A percentile compares a stretch with the other conserved stretches of the same genome.
These are phyloP conservation scores for Lophura nycthemera DNA, from an alignment of 2,113 vertebrate genomes.

Conservation along the genomic window DNA sequence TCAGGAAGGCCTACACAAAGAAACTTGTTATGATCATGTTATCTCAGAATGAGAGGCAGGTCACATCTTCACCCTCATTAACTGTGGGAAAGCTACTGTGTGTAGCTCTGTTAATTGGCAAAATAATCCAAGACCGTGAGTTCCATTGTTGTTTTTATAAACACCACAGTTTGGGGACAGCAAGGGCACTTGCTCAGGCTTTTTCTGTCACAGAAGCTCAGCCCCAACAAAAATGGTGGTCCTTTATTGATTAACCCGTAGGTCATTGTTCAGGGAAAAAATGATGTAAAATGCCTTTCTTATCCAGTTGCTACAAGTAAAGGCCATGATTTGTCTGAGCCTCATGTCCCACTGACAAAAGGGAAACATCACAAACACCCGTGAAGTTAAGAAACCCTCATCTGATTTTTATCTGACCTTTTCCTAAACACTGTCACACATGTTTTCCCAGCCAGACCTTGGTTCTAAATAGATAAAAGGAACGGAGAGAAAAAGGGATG, in stretches of 20 bases:
- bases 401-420: conserved; percentile 51
- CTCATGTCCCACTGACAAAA: background rate
- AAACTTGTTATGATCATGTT: background rate
- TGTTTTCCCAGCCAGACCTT: background rate
- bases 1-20: background rate
- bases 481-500: background rate
- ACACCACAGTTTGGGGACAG: background rate
- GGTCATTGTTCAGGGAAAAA: background rate
- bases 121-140: background rate
- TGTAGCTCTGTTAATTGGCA: background rate
- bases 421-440: conserved; percentile 35
- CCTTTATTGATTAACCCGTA: background rate
- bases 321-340: background rate
- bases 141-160: background rate
- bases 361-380: background rate
- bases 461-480: conserved; percentile 9
- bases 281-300: background rate
- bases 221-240: background rate
- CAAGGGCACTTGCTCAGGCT: background rate
- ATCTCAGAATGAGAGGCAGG: background rate
- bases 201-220: background rate
- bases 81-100: background rate
- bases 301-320: background rate
- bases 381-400: conserved; percentile 12
- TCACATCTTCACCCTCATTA: background rate